Percentiles rank a stretch among this genome's conserved stretches.
These are phyloP conservation scores for Eurystomus glaucurus DNA, from an alignment of 2,797 vertebrate genomes.

Conservation along the genomic window DNA sequence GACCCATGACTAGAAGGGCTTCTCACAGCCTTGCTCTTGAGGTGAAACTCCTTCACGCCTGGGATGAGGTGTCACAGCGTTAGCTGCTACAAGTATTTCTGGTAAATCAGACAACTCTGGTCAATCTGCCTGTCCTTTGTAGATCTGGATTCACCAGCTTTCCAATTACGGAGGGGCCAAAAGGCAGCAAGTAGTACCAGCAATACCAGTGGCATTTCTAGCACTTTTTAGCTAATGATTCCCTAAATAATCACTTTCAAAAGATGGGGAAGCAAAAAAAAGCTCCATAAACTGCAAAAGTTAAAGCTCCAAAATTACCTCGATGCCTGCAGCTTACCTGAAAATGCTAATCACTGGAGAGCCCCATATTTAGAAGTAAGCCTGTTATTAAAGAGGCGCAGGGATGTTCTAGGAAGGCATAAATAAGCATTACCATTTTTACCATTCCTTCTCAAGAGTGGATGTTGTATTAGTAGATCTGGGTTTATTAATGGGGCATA, in stretches of 20 bases:
- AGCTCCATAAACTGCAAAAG: background rate
- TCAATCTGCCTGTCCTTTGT: background rate
- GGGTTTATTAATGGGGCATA: background rate
- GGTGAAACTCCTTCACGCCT: background rate
- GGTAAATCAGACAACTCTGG: background rate
- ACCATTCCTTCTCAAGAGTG: background rate
- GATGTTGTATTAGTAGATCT: background rate
- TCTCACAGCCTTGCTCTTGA: background rate
- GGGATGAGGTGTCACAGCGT: background rate
- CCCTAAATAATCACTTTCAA: conserved; percentile 6
- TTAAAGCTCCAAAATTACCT: background rate
- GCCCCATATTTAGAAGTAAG: background rate
- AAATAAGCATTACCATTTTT: background rate
- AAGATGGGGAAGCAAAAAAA: background rate
- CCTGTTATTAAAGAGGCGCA: background rate
- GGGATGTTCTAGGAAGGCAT: background rate
- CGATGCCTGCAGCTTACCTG: background rate
- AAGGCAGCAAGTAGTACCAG: background rate
- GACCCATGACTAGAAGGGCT: background rate
- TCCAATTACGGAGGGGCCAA: background rate
- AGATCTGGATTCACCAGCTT: conserved; percentile 27
- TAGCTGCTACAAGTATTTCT: background rate
- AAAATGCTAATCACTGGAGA: background rate
- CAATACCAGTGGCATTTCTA: background rate
- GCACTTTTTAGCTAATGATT: background rate